Conservation (phyloP, 2,113 vertebrate genomes). For the Australoheros scitulus region DNA sequence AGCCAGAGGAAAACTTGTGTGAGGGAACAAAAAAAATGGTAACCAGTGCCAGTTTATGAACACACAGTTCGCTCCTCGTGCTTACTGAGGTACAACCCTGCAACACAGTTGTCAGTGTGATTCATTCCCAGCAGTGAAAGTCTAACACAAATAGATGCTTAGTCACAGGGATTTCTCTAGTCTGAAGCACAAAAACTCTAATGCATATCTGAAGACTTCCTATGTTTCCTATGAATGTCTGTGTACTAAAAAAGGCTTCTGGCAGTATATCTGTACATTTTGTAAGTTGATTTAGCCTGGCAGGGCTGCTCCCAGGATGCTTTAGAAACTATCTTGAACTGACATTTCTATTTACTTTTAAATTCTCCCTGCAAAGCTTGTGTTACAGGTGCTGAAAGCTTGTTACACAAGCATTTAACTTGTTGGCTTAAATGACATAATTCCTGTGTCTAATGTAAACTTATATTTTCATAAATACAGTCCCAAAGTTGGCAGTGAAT, state of each 20-base stretch:
- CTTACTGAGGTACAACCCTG: constrained; percentile 39
- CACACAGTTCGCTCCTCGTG: constrained; percentile 35
- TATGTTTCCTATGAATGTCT: constrained; percentile 26
- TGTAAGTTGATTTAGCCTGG: constrained; percentile 40
- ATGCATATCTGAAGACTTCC: constrained; percentile 15
- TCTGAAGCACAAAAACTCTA: constrained; percentile 36
- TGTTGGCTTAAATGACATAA: background rate
- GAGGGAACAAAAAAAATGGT: constrained; percentile 36
- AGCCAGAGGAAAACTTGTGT: constrained; percentile 48
- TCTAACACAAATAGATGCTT: constrained; percentile 49
- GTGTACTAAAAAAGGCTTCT: background rate
- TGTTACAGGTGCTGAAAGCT: constrained; percentile 39
- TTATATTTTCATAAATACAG: background rate
- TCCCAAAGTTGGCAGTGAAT: background rate
- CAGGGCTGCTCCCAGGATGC: constrained; percentile 23
- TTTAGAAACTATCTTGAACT: constrained; percentile 34
- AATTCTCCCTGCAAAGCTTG: constrained; percentile 34
- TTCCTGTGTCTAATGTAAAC: background rate
- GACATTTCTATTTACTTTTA: constrained; percentile 37
- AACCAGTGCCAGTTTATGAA: constrained; percentile 54
- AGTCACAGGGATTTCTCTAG: constrained; percentile 39
- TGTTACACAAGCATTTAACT: constrained; percentile 8
- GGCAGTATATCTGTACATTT: constrained; percentile 13
- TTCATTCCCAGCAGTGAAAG: constrained; percentile 25
- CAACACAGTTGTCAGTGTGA: constrained; percentile 44